Conservation (phyloP, 2,888 invertebrate genomes). For the Pollenia labialis region DNA sequence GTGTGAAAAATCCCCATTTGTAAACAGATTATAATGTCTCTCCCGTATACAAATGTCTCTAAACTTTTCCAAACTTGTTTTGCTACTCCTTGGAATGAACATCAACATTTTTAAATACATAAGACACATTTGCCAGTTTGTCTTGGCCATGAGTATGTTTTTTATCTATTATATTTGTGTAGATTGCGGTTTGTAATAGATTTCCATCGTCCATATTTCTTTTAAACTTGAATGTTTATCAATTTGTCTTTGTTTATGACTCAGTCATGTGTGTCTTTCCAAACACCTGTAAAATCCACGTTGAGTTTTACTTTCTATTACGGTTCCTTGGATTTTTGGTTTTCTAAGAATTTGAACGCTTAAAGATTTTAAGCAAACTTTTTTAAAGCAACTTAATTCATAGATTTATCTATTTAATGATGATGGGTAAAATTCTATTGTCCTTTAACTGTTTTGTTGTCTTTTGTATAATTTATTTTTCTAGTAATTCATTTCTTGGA, state of each 20-base stretch:
- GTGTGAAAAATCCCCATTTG: neutral
- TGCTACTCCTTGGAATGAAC: neutral
- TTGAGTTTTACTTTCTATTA: neutral
- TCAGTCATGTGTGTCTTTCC: neutral
- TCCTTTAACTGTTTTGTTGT: no score
- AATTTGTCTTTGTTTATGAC: neutral
- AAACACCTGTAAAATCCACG: neutral
- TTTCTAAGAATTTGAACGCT: slow-evolving; percentile 6
- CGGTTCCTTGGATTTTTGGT: neutral
- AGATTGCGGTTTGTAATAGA: no score
- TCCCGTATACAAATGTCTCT: neutral
- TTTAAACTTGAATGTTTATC: neutral
- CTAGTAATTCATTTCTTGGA: no score
- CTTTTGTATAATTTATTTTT: no score
- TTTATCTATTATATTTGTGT: neutral
- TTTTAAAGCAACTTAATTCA: no score
- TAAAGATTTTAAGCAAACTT: neutral
- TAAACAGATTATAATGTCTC: neutral
- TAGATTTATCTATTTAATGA: no score
- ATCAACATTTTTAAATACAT: neutral
- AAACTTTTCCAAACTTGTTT: no score
- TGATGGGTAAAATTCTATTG: no score
- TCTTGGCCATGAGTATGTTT: neutral
- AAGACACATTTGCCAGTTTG: neutral
- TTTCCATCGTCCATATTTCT: no score